Evolutionary conservation across 2,888 invertebrate species (phyloP), one percentile per base, ranked within the genome.

Genomic region (Tachina lurida): DNA sequence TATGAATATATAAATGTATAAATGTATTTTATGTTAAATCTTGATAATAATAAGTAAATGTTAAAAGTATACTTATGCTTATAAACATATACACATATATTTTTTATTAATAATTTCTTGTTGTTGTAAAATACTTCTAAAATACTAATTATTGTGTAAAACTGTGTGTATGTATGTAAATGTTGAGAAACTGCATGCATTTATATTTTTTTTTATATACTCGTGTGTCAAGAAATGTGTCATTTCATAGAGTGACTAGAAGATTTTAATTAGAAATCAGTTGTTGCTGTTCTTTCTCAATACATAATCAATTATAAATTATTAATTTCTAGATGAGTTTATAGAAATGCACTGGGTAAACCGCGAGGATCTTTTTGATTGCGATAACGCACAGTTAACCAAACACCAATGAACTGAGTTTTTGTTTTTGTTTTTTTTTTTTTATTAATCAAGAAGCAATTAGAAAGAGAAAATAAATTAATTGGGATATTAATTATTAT

Each of bases 351-450:
- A 94, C 97, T 97, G 92, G 98, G 97, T 94, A 98, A 97, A 94
- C 97, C 98, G 90, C 97, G 95, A 91, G 98, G 98, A 94, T 98
- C 98, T 96, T 98, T 98, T 95, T 98, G 98, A 94, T 99, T 99
- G 94, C 99, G 96, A 95, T 97, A 99, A 91, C 98, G 96, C 93
- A 98, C 96, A 91, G 98, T 98, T 95, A 99, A 87, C 93, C 93
- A 93, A 88, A 93, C 93, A 94, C 98, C 98, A 94, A 98, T 95
- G 94, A 99, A 98, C 98, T 99, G 97, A 84, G 19, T n/a, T 65
- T 82, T 79, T 52, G 31, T 68, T 43, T 22, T 9, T n/a, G 8
- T 45, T 22, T 22, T 39, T 58, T 17, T 31, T 31, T 31, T 31
- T 31, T 3, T 15, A 10, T 62, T 10, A 68, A 39, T 39, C 31